Conservation (phyloP, 2,888 invertebrate species). For the Hemistola chrysoprasaria region DNA sequence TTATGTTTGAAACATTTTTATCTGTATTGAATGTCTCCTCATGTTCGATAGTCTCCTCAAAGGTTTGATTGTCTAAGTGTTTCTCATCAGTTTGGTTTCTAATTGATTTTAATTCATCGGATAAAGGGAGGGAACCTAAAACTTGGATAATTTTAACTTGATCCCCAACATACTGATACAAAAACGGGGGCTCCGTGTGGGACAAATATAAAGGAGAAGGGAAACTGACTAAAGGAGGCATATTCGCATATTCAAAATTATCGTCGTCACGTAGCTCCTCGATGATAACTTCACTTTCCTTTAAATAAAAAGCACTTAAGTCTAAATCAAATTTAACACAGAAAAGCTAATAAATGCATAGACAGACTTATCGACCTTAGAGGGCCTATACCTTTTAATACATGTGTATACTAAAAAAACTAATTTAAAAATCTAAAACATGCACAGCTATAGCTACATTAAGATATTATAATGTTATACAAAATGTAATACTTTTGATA, state of each 20-base stretch:
- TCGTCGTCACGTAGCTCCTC: conserved; percentile 77
- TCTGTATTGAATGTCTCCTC: too few species aligned
- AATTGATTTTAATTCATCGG: conserved; percentile 31
- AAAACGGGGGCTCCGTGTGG: conserved; percentile 69
- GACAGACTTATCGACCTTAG: conserved; percentile 59
- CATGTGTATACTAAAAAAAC: too few species aligned
- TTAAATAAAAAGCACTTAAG: conserved; percentile 78
- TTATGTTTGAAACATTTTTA: neutral
- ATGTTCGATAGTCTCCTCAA: conserved; percentile 4
- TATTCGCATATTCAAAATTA: conserved; percentile 69
- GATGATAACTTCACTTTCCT: conserved; percentile 78
- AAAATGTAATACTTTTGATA: conserved; percentile 1
- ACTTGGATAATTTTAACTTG: conserved; percentile 72
- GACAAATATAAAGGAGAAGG: conserved; percentile 64
- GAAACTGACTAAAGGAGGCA: conserved; percentile 68
- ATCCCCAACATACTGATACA: conserved; percentile 72
- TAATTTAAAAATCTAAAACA: conserved; percentile 11
- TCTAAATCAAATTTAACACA: conserved; percentile 60
- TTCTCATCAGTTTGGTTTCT: conserved; percentile 46
- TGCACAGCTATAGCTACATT: neutral
- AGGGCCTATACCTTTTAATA: too few species aligned
- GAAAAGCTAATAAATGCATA: conserved; percentile 68
- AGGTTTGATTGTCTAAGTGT: neutral
- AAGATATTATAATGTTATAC: conserved; percentile 4
- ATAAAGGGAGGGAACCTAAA: conserved; percentile 65